Conservation (phyloP, 2,113 vertebrate genomes). For the Platichthys flesus region DNA sequence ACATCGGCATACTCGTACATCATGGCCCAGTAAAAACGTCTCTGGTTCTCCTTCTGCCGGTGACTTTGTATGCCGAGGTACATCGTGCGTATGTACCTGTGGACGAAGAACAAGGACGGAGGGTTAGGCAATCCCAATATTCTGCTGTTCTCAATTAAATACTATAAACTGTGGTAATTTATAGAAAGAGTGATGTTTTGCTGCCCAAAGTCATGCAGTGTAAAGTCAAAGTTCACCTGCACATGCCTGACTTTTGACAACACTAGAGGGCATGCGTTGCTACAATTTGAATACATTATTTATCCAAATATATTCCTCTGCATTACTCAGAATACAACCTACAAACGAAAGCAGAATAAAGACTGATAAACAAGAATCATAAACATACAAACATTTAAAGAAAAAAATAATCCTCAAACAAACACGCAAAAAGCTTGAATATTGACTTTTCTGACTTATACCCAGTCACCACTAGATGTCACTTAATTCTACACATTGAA, state of each 20-base stretch:
- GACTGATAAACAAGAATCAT: background rate
- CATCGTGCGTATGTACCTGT: constrained; percentile 98
- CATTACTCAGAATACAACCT: background rate
- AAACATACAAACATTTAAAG: no score
- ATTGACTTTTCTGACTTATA: no score
- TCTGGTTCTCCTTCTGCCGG: constrained; percentile 96
- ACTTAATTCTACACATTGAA: no score
- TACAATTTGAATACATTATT: constrained; percentile 9
- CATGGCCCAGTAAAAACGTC: constrained; percentile 99
- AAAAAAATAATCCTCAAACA: no score
- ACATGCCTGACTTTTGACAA: constrained; percentile 14
- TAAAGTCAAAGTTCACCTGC: background rate
- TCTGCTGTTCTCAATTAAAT: constrained; percentile 1
- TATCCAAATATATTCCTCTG: constrained; percentile 2
- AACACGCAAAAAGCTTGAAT: no score
- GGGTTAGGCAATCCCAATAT: background rate
- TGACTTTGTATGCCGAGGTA: constrained; percentile 98
- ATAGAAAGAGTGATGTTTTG: background rate
- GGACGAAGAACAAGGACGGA: background rate
- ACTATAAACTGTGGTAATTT: background rate
- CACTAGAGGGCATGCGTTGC: constrained; percentile 55
- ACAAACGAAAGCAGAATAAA: background rate
- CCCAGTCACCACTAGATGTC: no score
- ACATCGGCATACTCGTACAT: constrained; percentile 99
- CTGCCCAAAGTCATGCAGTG: background rate